Base-by-base conservation (phyloP, 2,888 invertebrate species). In the Coecobrya sp. region DNA sequence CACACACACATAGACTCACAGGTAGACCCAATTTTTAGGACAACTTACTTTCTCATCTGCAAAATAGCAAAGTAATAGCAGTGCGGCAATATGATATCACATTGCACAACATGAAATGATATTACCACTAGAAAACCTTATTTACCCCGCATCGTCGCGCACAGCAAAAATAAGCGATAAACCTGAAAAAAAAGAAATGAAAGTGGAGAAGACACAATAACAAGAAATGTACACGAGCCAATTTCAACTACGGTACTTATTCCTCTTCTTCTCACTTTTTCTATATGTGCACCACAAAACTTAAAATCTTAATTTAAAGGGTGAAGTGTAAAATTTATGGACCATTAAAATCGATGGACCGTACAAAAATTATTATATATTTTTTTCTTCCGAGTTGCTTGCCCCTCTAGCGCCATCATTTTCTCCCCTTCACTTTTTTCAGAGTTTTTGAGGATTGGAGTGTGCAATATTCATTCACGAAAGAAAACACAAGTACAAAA, bases 261-360 rank as follows among this genome's bases (percentile, higher is more conserved):
- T 25, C n/a, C 27, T 65, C 27, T 65, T 65, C 65, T 62, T 62
- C 45, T 42, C 22, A 22, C 45, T 52, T 81, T 81, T 16, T 22
- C 30, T 16, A 5, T 65, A 0, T 2, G 2, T 19, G 62, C 25
- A n/a, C 27, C 0, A 27, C 62, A 30, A 68, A 86, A 86, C 86
- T 52, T 59, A 91, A 93, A 93, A 91, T 93, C 91, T 91, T 93
- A 93, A 91, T 91, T 93, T 90, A 93, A 90, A 84, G 86, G 86
- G 86, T 65, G 86, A 86, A 90, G 90, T 90, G 87, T 84, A 87
- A 87, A 93, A 93, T 93, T 93, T 93, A 93, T 93, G 88, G 84
- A 25, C 91, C 93, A 90, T 93, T 93, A 90, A 93, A 93, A 91
- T 93, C 87, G 93, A 93, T 93, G 93, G 90, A 86, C 73, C 84